Percentiles rank a stretch among this genome's conserved stretches.
Evolutionary conservation across 2,888 invertebrate species (phyloP).

Genomic region (Shargacucullia verbasci): DNA sequence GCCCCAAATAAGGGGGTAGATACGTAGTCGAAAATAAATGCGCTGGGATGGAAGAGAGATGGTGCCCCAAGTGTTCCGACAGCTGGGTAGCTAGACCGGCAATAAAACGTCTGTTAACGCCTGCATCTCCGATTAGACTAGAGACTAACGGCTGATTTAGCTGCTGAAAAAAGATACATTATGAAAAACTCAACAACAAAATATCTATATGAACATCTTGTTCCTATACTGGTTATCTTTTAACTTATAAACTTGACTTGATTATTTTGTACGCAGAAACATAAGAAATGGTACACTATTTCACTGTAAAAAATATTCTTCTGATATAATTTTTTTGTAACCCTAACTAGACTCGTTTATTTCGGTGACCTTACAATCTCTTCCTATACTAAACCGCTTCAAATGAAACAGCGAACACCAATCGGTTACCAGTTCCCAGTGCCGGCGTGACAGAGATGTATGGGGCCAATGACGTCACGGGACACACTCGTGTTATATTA

Average conservation of each 20-base stretch:
- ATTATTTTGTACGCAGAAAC: no score
- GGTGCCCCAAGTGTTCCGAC: background rate
- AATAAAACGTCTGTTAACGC: background rate
- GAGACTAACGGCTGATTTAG: no score
- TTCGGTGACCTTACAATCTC: slow-evolving; percentile 10
- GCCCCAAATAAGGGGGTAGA: background rate
- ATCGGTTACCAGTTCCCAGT: slow-evolving; percentile 50
- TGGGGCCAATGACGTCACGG: slow-evolving; percentile 50
- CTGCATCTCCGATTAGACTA: no score
- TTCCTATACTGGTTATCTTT: no score
- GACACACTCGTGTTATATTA: slow-evolving; percentile 58
- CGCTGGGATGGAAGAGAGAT: background rate
- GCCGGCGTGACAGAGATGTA: slow-evolving; percentile 55
- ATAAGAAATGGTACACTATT: no score
- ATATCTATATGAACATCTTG: no score
- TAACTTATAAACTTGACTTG: no score
- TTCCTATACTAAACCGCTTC: slow-evolving; percentile 23
- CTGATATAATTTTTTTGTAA: background rate
- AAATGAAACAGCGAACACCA: slow-evolving; percentile 43
- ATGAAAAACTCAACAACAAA: no score
- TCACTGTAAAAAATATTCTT: background rate
- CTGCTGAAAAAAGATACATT: no score
- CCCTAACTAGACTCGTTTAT: background rate
- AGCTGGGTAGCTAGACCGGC: background rate
- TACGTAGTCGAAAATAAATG: background rate